Base-by-base conservation (phyloP, 1,140 invertebrate genomes). In the Diprion similis region DNA sequence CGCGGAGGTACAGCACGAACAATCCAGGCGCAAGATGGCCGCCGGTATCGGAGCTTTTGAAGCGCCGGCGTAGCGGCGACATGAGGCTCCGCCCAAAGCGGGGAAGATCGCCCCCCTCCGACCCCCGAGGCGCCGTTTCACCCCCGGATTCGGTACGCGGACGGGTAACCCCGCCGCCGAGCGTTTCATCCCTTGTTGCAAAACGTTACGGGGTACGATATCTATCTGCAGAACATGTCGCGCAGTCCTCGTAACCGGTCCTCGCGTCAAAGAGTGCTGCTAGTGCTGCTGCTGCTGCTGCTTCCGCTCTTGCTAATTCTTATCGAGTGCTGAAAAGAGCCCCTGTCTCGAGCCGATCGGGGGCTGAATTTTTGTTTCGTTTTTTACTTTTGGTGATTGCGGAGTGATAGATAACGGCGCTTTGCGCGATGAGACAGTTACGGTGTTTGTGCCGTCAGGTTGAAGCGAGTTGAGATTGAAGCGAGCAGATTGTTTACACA, bases 141-240 rank as follows among this genome's bases (percentile, higher is more conserved):
- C 37, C 37, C 72, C 13, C n/a, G 24, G 69, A 37, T 46, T 46
- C 46, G 59, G 65, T 70, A 13, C 10, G 72, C 18, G 75, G 73
- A 73, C 76, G 76, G 68, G 77, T 64, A 15, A 19, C 66, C 19
- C 17, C 17, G 68, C 68, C 69, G 72, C 72, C 69, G 48, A 68
- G 68, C 66, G 67, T 65, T 71, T 71, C 73, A 73, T 70, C 74
- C 68, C 75, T 72, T 71, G 77, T 15, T 68, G 64, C 79, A 75
- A 76, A 68, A 78, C 73, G 76, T 76, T 71, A 68, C 77, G 76
- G 78, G 81, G 80, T 37, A 37, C 24, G 24, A 78, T 82, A 78
- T 79, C 79, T 79, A 81, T 80, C 83, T 75, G 78, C 83, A 81
- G 79, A 82, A 81, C 84, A 85, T 83, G 82, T 78, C 80, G 82